Evolutionary conservation across 2,113 vertebrate genomes (phyloP).

Genomic region (Anarhynchus alexandrinus): DNA sequence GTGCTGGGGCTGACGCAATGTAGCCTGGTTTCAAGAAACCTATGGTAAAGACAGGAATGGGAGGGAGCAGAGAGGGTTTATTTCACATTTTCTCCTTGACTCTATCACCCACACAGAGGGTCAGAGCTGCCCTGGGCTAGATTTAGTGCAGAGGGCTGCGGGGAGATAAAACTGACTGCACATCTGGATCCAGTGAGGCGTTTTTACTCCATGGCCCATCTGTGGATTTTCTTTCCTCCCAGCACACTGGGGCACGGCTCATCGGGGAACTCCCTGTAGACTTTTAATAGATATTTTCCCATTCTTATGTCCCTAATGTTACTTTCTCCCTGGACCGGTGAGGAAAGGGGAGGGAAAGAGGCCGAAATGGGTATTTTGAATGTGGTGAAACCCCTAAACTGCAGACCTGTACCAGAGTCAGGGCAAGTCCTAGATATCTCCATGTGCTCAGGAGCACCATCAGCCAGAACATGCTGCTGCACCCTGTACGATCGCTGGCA

Average conservation of each 20-base stretch:
- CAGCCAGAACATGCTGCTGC: neutral
- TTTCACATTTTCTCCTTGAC: neutral
- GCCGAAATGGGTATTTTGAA: neutral
- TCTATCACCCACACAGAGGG: neutral
- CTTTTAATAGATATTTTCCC: neutral
- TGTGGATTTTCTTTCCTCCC: neutral
- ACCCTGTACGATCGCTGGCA: too few species aligned
- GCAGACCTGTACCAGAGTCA: neutral
- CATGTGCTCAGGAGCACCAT: neutral
- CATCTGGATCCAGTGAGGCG: neutral
- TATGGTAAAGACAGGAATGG: neutral
- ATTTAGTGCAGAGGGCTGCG: neutral
- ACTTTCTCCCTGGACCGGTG: neutral
- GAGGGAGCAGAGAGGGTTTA: neutral
- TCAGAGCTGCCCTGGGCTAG: neutral
- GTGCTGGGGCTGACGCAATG: fast-evolving
- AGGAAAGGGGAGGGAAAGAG: neutral
- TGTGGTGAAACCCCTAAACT: neutral
- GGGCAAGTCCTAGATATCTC: neutral
- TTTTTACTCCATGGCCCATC: neutral
- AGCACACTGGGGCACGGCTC: neutral
- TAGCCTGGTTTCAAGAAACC: neutral
- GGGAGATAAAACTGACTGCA: neutral
- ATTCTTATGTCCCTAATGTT: neutral
- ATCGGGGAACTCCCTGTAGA: neutral